phyloP scores from a whole-genome alignment of 1,140 invertebrate species.

The Drosophila melanogaster region DNA sequence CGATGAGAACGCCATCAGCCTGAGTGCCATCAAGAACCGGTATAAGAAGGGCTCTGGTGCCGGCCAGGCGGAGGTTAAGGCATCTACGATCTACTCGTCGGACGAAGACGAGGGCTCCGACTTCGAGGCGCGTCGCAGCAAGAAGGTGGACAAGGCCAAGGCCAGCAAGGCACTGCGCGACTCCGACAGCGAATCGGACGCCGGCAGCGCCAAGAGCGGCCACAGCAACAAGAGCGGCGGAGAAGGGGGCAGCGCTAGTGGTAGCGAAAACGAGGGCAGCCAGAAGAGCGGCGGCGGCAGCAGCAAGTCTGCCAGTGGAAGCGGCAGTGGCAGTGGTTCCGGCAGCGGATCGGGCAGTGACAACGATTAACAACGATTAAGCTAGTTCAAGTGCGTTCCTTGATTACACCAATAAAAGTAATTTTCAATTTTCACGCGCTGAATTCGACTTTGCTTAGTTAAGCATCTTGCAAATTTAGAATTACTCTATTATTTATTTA shows the following conservation, averaged over 20 bases:
- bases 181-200: conserved; percentile 88
- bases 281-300: conserved; percentile 38
- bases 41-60: conserved; percentile 88
- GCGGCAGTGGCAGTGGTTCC: conserved; percentile 49
- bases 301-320: conserved; percentile 56
- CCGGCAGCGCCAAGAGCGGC: conserved; percentile 71
- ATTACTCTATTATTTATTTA: too few relatives aligned
- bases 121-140: conserved; percentile 90
- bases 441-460: not conserved
- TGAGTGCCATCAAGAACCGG: conserved; percentile 97
- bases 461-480: too few relatives aligned
- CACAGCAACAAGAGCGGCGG: conserved; percentile 42
- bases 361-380: conserved; percentile 55
- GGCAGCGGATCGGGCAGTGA: conserved; percentile 66
- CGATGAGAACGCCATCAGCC: conserved; percentile 95
- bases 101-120: conserved; percentile 96
- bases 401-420: conserved; percentile 16
- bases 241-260: conserved; percentile 37
- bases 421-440: not conserved
- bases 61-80: conserved; percentile 82
- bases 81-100: conserved; percentile 94
- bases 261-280: conserved; percentile 61
- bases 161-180: conserved; percentile 90
- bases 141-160: conserved; percentile 92
- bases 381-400: not conserved